Conservation (phyloP, 2,888 invertebrate genomes). For the Platycnemis pennipes region DNA sequence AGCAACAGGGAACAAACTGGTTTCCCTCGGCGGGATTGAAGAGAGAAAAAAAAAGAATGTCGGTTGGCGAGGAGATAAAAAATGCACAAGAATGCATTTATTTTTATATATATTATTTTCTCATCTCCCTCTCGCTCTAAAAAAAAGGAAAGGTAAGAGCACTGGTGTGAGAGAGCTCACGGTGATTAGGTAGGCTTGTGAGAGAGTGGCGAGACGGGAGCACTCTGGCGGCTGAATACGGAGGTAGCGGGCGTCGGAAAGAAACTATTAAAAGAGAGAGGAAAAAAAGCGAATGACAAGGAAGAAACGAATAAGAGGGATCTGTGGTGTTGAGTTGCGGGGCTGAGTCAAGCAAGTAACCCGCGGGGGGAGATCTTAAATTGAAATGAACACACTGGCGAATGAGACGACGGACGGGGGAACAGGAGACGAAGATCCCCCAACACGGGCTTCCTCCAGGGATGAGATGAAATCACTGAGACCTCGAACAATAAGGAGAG, state of each 20-base stretch:
- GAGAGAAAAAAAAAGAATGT: not conserved
- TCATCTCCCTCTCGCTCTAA: not conserved
- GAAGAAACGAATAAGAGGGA: not conserved
- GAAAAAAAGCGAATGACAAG: not conserved
- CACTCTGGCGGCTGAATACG: not conserved
- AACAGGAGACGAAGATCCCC: not conserved
- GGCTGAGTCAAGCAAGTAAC: not conserved
- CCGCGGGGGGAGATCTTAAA: not conserved
- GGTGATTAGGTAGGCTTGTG: not conserved
- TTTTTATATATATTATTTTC: not conserved
- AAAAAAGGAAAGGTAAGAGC: not conserved
- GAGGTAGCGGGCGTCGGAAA: not conserved
- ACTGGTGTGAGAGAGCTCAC: not conserved
- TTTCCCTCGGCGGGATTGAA: not conserved
- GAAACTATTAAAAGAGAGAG: not conserved
- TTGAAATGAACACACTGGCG: not conserved
- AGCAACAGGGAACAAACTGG: slow-evolving; percentile 1
- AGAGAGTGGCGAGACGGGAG: not conserved
- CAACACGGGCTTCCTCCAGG: not conserved
- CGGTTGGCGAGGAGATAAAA: not conserved
- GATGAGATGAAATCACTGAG: not conserved
- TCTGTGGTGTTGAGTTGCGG: not conserved
- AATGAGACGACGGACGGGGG: not conserved
- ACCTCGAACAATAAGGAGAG: not conserved
- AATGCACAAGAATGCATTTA: not conserved